These are phyloP conservation scores for Drosophila malerkotliana DNA, from an alignment of 1,140 invertebrate genomes.

Conservation along the genomic window DNA sequence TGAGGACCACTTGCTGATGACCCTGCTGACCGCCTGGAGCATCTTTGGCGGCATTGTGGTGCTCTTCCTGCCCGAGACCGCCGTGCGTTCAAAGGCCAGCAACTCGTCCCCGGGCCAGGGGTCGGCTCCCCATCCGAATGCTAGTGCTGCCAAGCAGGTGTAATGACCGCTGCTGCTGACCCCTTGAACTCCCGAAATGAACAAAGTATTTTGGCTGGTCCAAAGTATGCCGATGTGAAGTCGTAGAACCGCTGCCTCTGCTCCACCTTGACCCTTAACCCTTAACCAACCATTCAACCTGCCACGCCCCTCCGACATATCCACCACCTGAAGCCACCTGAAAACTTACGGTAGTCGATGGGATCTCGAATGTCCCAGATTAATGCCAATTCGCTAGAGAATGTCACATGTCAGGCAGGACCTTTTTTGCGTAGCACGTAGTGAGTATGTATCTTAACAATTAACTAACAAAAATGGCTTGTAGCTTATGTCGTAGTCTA, in stretches of 20 bases:
- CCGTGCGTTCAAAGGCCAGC: constrained; percentile 51
- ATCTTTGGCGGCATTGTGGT: constrained; percentile 84
- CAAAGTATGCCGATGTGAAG: constrained; percentile 62
- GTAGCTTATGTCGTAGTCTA: constrained; percentile 56
- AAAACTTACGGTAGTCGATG: constrained; percentile 38
- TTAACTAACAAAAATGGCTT: constrained; percentile 63
- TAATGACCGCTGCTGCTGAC: constrained; percentile 41
- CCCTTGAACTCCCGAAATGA: constrained; percentile 4
- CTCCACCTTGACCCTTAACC: constrained; percentile 21
- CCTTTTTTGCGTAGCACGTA: constrained; percentile 73
- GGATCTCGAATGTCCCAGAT: constrained; percentile 56
- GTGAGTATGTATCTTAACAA: constrained; percentile 70
- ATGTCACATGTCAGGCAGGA: constrained; percentile 69
- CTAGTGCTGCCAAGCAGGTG: constrained; percentile 68
- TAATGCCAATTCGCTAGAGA: constrained; percentile 55
- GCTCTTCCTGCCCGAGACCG: constrained; percentile 80
- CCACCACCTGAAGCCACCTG: constrained; percentile 65
- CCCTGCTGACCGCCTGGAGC: constrained; percentile 83
- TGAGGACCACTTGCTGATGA: constrained; percentile 83
- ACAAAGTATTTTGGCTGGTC: constrained; percentile 79
- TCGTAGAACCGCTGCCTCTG: constrained; percentile 10
- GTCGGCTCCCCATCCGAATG: constrained; percentile 8
- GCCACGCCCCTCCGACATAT: constrained; percentile 53
- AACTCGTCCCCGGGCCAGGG: constrained; percentile 33
- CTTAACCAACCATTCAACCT: constrained; percentile 18